Evolutionary conservation across 2,797 vertebrate species (phyloP).

Genomic region (Triplophysa yarkandensis): DNA sequence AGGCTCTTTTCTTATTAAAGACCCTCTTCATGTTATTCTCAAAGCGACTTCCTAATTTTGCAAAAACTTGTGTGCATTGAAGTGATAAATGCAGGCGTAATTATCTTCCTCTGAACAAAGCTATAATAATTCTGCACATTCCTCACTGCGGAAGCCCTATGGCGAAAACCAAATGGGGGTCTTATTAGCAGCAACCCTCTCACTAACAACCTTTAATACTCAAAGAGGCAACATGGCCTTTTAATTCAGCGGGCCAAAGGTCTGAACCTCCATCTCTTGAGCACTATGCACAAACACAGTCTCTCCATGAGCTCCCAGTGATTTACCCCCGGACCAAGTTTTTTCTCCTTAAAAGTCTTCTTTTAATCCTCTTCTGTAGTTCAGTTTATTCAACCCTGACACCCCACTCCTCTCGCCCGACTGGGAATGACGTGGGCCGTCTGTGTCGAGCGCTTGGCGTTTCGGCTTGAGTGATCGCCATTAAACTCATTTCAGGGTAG

Average conservation of each 20-base stretch:
- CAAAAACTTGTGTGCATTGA: conserved; percentile 16
- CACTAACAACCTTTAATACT: conserved; percentile 73
- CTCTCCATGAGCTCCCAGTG: conserved; percentile 60
- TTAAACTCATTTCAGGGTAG: conserved; percentile 53
- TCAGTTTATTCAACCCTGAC: conserved; percentile 75
- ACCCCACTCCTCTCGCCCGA: conserved; percentile 66
- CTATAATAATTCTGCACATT: conserved; percentile 59
- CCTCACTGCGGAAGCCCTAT: conserved; percentile 51
- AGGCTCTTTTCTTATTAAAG: background rate
- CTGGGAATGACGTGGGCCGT: conserved; percentile 28
- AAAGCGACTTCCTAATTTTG: conserved; percentile 1
- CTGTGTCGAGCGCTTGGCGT: conserved; percentile 34
- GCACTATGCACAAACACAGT: conserved; percentile 65
- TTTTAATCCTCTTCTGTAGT: conserved; percentile 58
- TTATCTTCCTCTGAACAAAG: conserved; percentile 40
- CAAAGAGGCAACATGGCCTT: conserved; percentile 69
- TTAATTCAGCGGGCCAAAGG: conserved; percentile 64
- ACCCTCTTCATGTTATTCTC: conserved; percentile 14
- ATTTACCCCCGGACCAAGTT: conserved; percentile 63
- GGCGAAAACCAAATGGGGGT: conserved; percentile 63
- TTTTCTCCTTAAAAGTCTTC: conserved; percentile 62
- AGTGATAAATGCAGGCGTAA: conserved; percentile 29
- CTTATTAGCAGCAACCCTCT: conserved; percentile 72
- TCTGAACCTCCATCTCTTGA: conserved; percentile 67
- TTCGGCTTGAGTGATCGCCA: conserved; percentile 57